phyloP scores from a whole-genome alignment of 2,888 invertebrate genomes.

The Noctua comes region DNA sequence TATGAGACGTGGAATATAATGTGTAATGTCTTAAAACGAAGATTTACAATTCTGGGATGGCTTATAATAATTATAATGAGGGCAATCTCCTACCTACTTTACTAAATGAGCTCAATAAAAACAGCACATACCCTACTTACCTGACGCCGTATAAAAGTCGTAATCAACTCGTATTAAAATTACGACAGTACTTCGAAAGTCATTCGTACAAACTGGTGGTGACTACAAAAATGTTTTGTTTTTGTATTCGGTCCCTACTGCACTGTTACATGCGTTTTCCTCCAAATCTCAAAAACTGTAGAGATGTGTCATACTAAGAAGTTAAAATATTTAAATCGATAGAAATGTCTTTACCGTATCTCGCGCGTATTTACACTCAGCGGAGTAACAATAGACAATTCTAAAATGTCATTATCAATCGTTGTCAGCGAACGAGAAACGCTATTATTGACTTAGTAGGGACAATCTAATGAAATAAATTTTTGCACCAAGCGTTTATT shows the following conservation, averaged over 20 bases:
- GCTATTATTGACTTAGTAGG: no score
- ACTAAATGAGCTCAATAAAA: conserved; percentile 19
- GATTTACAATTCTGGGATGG: neutral
- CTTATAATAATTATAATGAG: conserved; percentile 8
- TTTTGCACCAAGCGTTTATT: no score
- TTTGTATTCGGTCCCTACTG: neutral
- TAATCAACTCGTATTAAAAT: conserved; percentile 50
- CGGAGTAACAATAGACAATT: no score
- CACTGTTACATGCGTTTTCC: neutral
- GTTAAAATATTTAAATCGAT: neutral
- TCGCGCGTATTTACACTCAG: no score
- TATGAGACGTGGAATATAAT: neutral
- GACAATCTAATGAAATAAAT: no score
- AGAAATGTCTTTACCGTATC: no score
- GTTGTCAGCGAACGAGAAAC: no score
- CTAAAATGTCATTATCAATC: no score
- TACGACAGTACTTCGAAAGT: conserved; percentile 45
- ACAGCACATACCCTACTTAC: conserved; percentile 26
- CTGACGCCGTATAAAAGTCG: conserved; percentile 26
- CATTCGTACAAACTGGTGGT: conserved; percentile 33
- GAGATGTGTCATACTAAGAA: neutral
- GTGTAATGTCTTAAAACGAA: neutral
- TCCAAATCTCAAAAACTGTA: neutral
- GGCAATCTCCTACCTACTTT: conserved; percentile 1
- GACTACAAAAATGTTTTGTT: conserved; percentile 23